Percentiles rank a stretch among this genome's conserved stretches.
phyloP scores from a whole-genome alignment of 2,113 vertebrate genomes.

The Chrysochloris asiatica region DNA sequence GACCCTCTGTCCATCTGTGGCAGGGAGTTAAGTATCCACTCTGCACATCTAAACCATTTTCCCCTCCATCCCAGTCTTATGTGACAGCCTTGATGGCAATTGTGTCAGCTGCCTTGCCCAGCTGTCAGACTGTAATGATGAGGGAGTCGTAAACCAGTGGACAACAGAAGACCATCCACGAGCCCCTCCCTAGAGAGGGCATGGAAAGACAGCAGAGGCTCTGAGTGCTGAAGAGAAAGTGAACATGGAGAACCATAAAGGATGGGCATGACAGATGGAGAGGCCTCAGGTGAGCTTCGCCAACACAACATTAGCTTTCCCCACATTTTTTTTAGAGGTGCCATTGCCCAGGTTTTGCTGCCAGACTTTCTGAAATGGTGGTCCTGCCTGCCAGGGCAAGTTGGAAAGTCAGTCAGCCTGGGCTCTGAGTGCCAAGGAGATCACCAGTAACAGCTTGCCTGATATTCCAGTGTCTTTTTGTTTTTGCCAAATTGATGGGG shows the following conservation, averaged over 20 bases:
- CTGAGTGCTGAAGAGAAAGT: neutral
- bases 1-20: neutral
- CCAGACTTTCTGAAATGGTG: constrained; percentile 76
- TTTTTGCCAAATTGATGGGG: constrained; percentile 73
- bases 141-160: neutral
- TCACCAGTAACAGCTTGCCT: constrained; percentile 71
- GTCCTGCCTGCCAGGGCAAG: constrained; percentile 75
- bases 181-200: neutral
- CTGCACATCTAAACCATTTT: neutral
- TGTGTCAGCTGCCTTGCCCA: constrained; percentile 44
- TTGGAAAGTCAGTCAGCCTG: constrained; percentile 72
- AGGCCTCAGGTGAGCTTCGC: constrained; percentile 68
- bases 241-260: constrained; percentile 38
- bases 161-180: neutral
- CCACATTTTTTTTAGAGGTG: constrained; percentile 72
- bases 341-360: constrained; percentile 70
- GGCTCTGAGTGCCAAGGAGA: constrained; percentile 68
- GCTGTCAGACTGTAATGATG: neutral
- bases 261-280: constrained; percentile 37
- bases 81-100: neutral
- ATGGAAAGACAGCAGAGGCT: neutral
- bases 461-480: constrained; percentile 58
- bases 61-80: neutral
- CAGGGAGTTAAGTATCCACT: neutral
- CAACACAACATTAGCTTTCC: constrained; percentile 35